Evolutionary conservation across 2,113 vertebrate genomes (phyloP).

Genomic region (Zosterops hypoxanthus): DNA sequence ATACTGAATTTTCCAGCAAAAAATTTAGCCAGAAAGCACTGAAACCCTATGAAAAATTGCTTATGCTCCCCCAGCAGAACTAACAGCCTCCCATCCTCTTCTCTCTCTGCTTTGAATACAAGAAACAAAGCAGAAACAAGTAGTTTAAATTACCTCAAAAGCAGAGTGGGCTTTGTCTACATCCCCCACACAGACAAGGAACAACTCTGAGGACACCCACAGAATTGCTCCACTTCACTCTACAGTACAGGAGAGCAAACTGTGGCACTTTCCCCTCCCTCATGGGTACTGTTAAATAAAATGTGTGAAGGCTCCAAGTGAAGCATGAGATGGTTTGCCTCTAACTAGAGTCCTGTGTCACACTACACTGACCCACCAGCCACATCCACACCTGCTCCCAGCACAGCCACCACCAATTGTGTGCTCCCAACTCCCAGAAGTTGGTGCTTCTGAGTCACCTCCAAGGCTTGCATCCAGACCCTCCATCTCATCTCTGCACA

Average conservation of each 20-base stretch:
- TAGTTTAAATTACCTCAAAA: neutral
- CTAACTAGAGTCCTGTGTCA: neutral
- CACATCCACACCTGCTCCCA: neutral
- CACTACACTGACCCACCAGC: too few relatives aligned
- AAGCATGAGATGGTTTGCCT: neutral
- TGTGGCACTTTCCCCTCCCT: neutral
- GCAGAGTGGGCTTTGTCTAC: neutral
- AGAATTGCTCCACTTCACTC: neutral
- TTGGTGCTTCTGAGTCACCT: neutral
- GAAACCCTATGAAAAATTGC: neutral
- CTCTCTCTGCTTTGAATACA: neutral
- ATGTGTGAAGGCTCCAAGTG: neutral
- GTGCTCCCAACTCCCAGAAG: fast-evolving
- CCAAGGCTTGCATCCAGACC: fast-evolving
- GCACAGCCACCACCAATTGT: fast-evolving
- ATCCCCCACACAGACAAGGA: neutral
- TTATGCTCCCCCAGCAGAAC: neutral
- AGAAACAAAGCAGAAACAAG: neutral
- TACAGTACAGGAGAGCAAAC: fast-evolving
- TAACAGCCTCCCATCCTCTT: neutral
- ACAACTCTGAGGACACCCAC: fast-evolving
- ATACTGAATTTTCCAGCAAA: neutral
- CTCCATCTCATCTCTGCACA: neutral
- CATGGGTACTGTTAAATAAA: fast-evolving
- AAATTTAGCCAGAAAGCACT: neutral